These are phyloP conservation scores for Cololabis saira DNA, from an alignment of 2,113 vertebrate species.

Conservation along the genomic window DNA sequence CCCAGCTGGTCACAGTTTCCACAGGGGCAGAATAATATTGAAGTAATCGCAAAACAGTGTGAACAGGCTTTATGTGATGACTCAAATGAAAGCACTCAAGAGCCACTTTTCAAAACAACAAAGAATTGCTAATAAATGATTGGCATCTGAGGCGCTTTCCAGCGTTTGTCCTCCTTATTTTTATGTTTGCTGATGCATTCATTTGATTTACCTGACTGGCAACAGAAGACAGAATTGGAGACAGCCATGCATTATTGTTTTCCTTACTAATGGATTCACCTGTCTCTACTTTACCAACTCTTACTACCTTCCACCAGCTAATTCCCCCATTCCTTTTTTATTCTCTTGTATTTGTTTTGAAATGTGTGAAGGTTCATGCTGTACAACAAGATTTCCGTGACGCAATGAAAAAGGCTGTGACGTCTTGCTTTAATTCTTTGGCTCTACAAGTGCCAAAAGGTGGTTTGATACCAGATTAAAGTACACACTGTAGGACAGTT, in stretches of 20 bases:
- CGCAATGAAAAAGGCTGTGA: too few species aligned
- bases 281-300: slow-evolving; percentile 9
- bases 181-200: slow-evolving; percentile 31
- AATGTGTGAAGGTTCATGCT: slow-evolving; percentile 49
- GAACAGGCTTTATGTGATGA: too few species aligned
- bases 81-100: too few species aligned
- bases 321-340: slow-evolving; percentile 5
- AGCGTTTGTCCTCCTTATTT: slow-evolving; percentile 32
- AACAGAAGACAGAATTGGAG: slow-evolving; percentile 17
- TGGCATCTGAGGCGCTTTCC: background rate
- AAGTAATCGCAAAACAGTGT: too few species aligned
- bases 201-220: slow-evolving; percentile 59
- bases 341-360: slow-evolving; percentile 37
- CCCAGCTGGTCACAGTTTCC: too few species aligned
- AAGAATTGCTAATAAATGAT: too few species aligned
- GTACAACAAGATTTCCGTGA: background rate
- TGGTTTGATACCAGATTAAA: background rate
- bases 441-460: too few species aligned
- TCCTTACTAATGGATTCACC: slow-evolving; percentile 18
- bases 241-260: slow-evolving; percentile 67
- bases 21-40: too few species aligned
- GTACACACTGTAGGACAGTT: background rate
- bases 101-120: too few species aligned
- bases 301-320: slow-evolving; percentile 57
- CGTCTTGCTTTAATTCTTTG: too few species aligned